Base-by-base conservation (phyloP, 2,797 vertebrate genomes). In the Sciurus vulgaris region DNA sequence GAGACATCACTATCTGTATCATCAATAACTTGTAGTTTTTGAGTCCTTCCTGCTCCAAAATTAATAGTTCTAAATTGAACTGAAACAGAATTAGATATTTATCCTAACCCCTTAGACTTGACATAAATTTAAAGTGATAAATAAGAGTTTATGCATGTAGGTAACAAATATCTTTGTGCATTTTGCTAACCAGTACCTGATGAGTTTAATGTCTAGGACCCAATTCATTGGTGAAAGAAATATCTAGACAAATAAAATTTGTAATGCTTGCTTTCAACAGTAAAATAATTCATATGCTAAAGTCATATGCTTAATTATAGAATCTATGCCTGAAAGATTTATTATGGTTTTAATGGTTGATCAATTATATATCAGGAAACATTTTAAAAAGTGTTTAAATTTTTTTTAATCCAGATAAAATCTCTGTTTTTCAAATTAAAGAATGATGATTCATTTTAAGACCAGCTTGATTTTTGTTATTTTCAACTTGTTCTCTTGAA, bases 231-330 rank as follows among this genome's bases (percentile, higher is more conserved):
- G 33, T 74, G 4, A 83, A 33, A 93, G 26, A 89, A 83, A 63
- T 78, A 41, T 61, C 15, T 79, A 30, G 61, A 61, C 59, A 91
- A 82, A 76, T 76, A 1, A 94, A 91, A 89, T 70, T 81, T 26
- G 22, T 15, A 59, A 76, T 54, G 17, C 11, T 86, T 87, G n/a
- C 59, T 93, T 54, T 95, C 11, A 91, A 44, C 17, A 88, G 94
- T 61, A 87, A 89, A 59, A 72, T 89, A 72, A 85, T 81, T 74
- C 12, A 76, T 49, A 76, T 76, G 4, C 63, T 72, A 65, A 92
- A 44, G 35, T 69, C 2, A 30, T 56, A 38, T 84, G 72, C 51
- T 61, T 83, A 77, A 79, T 38, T 65, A 7, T 59, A n/a, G 47
- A 63, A 84, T 49, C 70, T 83, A 59, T 51, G 73, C 69, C 0